Conservation (phyloP, 2,797 vertebrate species). For the Galaxias olidus region DNA sequence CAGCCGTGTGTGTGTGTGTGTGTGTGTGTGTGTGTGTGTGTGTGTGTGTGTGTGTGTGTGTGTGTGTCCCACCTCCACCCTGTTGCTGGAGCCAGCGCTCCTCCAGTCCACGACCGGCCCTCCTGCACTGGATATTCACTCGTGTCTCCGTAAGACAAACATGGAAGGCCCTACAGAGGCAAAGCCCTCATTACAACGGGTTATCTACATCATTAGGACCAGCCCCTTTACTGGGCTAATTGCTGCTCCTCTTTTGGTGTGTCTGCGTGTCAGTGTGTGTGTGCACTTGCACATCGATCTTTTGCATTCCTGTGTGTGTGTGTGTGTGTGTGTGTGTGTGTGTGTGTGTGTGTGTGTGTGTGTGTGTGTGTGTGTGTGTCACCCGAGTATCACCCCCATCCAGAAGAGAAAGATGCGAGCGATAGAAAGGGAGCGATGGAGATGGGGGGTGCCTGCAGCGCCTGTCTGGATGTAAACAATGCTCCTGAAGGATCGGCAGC, state of each 20-base stretch:
- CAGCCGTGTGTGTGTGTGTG: neutral
- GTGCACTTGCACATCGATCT: slow-evolving; percentile 3
- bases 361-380: no score
- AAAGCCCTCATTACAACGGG: slow-evolving; percentile 19
- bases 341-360: slow-evolving; percentile 17
- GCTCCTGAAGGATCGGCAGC: slow-evolving; percentile 88
- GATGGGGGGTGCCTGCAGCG: slow-evolving; percentile 81
- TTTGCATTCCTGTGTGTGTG: no score
- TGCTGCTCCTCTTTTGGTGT: slow-evolving; percentile 31
- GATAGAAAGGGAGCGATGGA: slow-evolving; percentile 69
- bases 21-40: neutral
- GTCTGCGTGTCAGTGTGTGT: slow-evolving; percentile 22
- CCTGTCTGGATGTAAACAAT: slow-evolving; percentile 93
- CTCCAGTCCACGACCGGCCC: slow-evolving; percentile 16
- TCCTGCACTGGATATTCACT: slow-evolving; percentile 18
- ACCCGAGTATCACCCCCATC: no score
- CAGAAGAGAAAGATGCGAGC: slow-evolving; percentile 38
- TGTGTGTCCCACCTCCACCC: neutral
- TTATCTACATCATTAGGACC: slow-evolving; percentile 50
- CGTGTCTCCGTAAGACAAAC: slow-evolving; percentile 7
- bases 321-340: no score
- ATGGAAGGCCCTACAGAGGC: slow-evolving; percentile 16
- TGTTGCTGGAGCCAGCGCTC: slow-evolving; percentile 6
- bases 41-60: slow-evolving; percentile 4
- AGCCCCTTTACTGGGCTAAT: slow-evolving; percentile 41